A percentile compares a stretch with the other conserved stretches of the same genome.
phyloP scores from a whole-genome alignment of 2,888 invertebrate genomes.

The Operophtera brumata region DNA sequence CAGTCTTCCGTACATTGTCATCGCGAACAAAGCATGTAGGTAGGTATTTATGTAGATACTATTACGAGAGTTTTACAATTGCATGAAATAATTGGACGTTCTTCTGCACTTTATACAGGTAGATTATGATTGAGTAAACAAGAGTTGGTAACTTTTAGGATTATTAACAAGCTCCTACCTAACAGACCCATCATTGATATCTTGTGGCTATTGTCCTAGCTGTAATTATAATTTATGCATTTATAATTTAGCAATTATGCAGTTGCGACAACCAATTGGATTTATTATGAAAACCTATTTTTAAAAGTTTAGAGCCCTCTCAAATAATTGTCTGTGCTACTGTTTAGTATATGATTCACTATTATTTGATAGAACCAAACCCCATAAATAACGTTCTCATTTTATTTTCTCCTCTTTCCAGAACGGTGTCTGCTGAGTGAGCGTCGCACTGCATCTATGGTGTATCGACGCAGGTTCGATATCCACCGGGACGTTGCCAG shows the following conservation, averaged over 20 bases:
- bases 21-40: slow-evolving; percentile 34
- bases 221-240: too few relatives aligned
- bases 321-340: too few relatives aligned
- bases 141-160: not conserved
- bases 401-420: slow-evolving; percentile 46
- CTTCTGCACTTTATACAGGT: not conserved
- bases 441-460: slow-evolving; percentile 74
- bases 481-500: slow-evolving; percentile 85
- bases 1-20: slow-evolving; percentile 69
- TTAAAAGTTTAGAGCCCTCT: too few relatives aligned
- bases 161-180: too few relatives aligned
- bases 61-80: not conserved
- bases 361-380: too few relatives aligned
- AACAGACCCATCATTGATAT: too few relatives aligned
- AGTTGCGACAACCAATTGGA: too few relatives aligned
- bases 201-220: not conserved
- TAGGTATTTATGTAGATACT: not conserved
- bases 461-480: slow-evolving; percentile 82
- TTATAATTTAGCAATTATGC: too few relatives aligned
- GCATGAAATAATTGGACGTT: not conserved
- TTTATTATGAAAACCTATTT: too few relatives aligned
- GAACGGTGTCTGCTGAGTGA: slow-evolving; percentile 59
- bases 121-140: not conserved
- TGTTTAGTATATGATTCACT: too few relatives aligned
- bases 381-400: too few relatives aligned